Conservation (phyloP, 2,888 invertebrate genomes). For the Cetonia aurata region DNA sequence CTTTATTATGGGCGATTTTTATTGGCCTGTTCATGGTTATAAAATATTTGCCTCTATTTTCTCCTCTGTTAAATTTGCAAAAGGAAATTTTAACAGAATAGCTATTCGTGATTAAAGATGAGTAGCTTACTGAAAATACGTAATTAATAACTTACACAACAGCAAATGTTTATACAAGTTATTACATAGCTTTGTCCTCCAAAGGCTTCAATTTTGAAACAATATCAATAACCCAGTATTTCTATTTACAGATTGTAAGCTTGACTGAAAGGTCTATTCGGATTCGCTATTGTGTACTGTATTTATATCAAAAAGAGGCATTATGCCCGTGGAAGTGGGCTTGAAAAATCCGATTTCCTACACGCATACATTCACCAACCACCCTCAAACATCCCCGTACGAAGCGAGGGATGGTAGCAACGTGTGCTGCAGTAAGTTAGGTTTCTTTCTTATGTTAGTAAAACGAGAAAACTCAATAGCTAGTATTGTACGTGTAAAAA, state of each 20-base stretch:
- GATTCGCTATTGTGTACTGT: slow-evolving; percentile 61
- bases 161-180: no score
- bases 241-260: slow-evolving; percentile 56
- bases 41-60: no score
- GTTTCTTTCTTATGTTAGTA: slow-evolving; percentile 30
- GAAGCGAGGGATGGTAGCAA: slow-evolving; percentile 40
- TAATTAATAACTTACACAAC: no score
- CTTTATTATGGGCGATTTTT: no score
- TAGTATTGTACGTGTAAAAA: slow-evolving; percentile 6
- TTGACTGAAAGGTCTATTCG: slow-evolving; percentile 55
- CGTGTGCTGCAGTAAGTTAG: slow-evolving; percentile 35
- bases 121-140: no score
- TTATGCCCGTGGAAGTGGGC: slow-evolving; percentile 67
- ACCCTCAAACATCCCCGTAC: slow-evolving; percentile 57
- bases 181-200: no score
- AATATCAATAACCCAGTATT: slow-evolving; percentile 61
- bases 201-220: slow-evolving; percentile 49
- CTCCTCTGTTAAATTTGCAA: no score
- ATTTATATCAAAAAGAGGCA: slow-evolving; percentile 59
- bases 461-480: slow-evolving; percentile 24
- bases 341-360: slow-evolving; percentile 68
- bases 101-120: no score
- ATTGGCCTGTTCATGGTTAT: no score
- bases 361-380: slow-evolving; percentile 58
- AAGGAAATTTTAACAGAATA: no score